Evolutionary conservation across 2,888 invertebrate genomes (phyloP), one percentile per base, ranked within the genome.

Genomic region (Netelia fuscicornis): DNA sequence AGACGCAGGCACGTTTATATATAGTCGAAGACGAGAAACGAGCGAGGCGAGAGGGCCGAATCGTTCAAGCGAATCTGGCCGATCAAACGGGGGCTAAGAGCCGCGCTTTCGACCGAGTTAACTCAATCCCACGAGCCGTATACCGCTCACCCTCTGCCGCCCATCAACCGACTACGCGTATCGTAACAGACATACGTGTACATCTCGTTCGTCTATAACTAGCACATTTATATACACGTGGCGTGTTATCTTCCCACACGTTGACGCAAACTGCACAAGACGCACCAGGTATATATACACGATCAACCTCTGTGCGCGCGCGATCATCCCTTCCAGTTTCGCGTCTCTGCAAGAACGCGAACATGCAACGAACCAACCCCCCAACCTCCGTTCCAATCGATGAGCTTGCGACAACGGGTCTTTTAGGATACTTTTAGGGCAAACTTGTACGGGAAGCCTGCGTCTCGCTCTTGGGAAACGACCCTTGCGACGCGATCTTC

Each of bases 21-120:
- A 23, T 65, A 37, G 52, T 54, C 37, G 62, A 54, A 72, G 52
- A 62, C 25, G 72, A 74, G 74, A 42, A 30, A 48, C 13, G 80
- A 83, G 80, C 65, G 37, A 65, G 75, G 75, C 65, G 84, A 64
- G 86, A 88, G 87, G 87, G 86, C 87, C 84, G 89, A 90, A 89
- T 91, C 93, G 92, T 92, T 93, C 92, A 91, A 92, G 93, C 92
- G 93, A 93, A 93, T 93, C 93, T 93, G 92, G 90, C 92, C 92
- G 93, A 93, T 93, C 93, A 93, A 93, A 93, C 93, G 92, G 91
- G 90, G 90, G 92, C 91, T 93, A 93, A 93, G 92, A 93, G 93
- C 92, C 88, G 87, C 91, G 92, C 93, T 93, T 92, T 92, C 92
- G 91, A 90, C 91, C 90, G 92, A 91, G 91, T 91, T 93, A 93